Evolutionary conservation across 2,113 vertebrate genomes (phyloP).

Genomic region (Aldabrachelys gigantea): DNA sequence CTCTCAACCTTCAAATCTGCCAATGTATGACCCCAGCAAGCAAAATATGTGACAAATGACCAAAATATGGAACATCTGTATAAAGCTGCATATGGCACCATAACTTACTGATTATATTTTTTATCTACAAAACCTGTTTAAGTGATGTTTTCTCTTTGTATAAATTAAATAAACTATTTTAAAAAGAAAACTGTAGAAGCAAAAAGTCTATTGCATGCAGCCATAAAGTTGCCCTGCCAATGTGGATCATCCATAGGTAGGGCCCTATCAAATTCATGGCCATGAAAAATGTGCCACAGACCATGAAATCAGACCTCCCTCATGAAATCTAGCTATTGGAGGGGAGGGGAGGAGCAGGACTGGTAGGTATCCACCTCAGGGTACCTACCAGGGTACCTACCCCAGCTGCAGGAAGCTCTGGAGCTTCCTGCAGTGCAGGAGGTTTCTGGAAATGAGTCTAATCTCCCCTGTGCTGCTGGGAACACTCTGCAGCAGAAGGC

Average conservation of each 20-base stretch:
- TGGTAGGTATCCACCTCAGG: too few species aligned
- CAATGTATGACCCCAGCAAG: neutral
- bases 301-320: too few species aligned
- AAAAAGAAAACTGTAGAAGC: neutral
- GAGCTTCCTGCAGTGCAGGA: too few species aligned
- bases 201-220: neutral
- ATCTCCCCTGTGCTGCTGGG: too few species aligned
- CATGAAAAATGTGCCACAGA: too few species aligned
- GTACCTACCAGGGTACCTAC: too few species aligned
- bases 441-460: too few species aligned
- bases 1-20: rapidly evolving
- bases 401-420: too few species aligned
- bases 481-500: too few species aligned
- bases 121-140: neutral
- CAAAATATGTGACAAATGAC: neutral
- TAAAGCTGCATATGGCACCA: neutral
- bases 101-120: neutral
- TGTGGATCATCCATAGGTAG: neutral
- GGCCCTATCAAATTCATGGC: too few species aligned
- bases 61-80: neutral
- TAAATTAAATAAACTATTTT: neutral
- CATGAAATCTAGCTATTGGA: too few species aligned
- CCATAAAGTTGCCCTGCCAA: neutral
- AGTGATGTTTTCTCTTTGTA: neutral
- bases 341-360: too few species aligned